Conservation (phyloP, 2,797 vertebrate genomes). For the Epinephelus coioides region DNA sequence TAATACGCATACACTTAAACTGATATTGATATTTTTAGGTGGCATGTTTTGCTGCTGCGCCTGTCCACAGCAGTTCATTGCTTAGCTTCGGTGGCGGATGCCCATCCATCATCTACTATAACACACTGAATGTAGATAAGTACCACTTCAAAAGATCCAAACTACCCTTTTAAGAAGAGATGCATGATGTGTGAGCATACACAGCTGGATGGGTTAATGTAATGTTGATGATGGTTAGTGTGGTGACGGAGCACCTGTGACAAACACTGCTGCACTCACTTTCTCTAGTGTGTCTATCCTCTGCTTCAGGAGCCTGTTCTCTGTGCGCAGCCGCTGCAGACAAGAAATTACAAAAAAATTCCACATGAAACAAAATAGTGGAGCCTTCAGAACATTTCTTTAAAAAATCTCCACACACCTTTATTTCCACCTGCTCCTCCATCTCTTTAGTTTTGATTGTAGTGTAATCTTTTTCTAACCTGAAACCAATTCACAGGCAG, state of each 20-base stretch:
- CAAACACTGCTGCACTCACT: slow-evolving; percentile 86
- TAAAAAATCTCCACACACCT: slow-evolving; percentile 84
- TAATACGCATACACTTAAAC: no score
- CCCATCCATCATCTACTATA: no score
- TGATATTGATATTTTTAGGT: no score
- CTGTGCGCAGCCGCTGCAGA: slow-evolving; percentile 94
- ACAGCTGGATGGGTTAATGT: slow-evolving; percentile 68
- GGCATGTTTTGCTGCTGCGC: no score
- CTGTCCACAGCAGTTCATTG: no score
- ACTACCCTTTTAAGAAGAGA: slow-evolving; percentile 23
- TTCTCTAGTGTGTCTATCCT: slow-evolving; percentile 99
- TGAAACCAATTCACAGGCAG: slow-evolving; percentile 63
- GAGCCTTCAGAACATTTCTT: not conserved
- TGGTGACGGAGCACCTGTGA: slow-evolving; percentile 10
- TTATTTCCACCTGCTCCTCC: slow-evolving; percentile 99
- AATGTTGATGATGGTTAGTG: slow-evolving; percentile 51
- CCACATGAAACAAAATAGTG: not conserved
- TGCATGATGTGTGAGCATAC: slow-evolving; percentile 51
- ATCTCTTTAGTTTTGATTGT: slow-evolving; percentile 99
- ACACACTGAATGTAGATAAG: no score
- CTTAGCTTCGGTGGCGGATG: no score
- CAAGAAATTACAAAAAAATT: not conserved
- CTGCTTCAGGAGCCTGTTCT: slow-evolving; percentile 97
- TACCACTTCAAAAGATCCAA: no score
- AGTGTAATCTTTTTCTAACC: slow-evolving; percentile 99